A percentile compares a stretch with the other conserved stretches of the same genome.
phyloP scores from a whole-genome alignment of 2,888 invertebrate species.

The Leuctra nigra region DNA sequence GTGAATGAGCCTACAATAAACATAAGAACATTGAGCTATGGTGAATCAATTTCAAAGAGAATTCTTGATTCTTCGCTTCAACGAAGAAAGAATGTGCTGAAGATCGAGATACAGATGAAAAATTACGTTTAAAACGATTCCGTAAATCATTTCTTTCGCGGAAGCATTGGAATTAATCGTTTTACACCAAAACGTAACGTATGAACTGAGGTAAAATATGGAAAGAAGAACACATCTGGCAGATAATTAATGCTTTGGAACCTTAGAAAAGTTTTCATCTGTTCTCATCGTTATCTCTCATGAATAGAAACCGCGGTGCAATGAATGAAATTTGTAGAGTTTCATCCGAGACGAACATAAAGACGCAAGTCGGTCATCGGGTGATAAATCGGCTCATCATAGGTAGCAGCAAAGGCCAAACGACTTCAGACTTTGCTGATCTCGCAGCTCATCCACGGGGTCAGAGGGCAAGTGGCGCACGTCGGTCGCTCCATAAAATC shows the following conservation, averaged over 20 bases:
- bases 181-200: constrained; percentile 5
- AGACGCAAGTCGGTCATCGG: too few relatives aligned
- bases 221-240: not conserved
- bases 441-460: not conserved
- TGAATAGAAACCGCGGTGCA: not conserved
- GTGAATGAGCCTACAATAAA: too few relatives aligned
- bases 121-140: constrained; percentile 3
- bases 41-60: too few relatives aligned
- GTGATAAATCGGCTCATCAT: constrained; percentile 8
- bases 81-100: not conserved
- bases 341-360: too few relatives aligned
- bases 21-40: too few relatives aligned
- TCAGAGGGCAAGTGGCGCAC: not conserved
- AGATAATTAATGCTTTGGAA: constrained; percentile 11
- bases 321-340: constrained; percentile 9
- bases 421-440: not conserved
- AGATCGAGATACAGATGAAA: not conserved
- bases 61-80: too few relatives aligned
- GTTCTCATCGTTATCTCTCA: not conserved
- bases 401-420: not conserved
- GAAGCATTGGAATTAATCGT: constrained; percentile 9
- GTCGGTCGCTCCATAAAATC: too few relatives aligned
- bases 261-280: not conserved
- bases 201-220: not conserved
- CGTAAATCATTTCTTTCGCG: constrained; percentile 7